Evolutionary conservation across 2,888 invertebrate genomes (phyloP).

Genomic region (Dexiosoma caninum): DNA sequence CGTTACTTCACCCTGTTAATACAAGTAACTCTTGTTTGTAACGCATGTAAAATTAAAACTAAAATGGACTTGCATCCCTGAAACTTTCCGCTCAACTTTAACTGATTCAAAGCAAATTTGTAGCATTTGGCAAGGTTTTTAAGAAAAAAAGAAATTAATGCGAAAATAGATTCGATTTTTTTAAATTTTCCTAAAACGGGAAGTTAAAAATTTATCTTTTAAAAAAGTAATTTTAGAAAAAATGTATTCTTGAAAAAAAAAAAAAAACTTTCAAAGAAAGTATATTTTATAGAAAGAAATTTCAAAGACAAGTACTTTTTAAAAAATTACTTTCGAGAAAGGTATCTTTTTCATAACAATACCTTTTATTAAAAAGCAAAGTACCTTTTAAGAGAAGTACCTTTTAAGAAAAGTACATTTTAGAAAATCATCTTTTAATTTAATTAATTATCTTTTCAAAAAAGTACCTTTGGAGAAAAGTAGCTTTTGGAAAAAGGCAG

Average conservation of each 20-base stretch:
- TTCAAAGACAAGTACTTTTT: not conserved
- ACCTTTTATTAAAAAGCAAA: not conserved
- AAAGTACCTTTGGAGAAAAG: not conserved
- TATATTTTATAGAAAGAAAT: not conserved
- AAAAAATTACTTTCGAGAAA: not conserved
- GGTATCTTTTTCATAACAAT: not conserved
- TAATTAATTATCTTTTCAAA: not conserved
- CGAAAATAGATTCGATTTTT: too few species aligned
- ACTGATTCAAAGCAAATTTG: too few species aligned
- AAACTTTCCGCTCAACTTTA: too few species aligned
- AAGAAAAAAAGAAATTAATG: not conserved
- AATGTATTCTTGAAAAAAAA: not conserved
- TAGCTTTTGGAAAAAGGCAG: not conserved
- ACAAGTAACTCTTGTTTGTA: too few species aligned
- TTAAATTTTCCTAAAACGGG: too few species aligned
- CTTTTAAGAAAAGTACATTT: not conserved
- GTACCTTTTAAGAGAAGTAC: not conserved
- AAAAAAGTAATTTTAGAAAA: not conserved
- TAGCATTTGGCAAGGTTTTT: too few species aligned
- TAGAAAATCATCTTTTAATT: not conserved
- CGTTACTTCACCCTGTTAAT: too few species aligned
- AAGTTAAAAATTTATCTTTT: too few species aligned
- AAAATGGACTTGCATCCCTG: too few species aligned
- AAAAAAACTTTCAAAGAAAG: not conserved
- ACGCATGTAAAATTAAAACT: too few species aligned